Evolutionary conservation across 2,113 vertebrate species (phyloP).

Genomic region (Amazona vittata): DNA sequence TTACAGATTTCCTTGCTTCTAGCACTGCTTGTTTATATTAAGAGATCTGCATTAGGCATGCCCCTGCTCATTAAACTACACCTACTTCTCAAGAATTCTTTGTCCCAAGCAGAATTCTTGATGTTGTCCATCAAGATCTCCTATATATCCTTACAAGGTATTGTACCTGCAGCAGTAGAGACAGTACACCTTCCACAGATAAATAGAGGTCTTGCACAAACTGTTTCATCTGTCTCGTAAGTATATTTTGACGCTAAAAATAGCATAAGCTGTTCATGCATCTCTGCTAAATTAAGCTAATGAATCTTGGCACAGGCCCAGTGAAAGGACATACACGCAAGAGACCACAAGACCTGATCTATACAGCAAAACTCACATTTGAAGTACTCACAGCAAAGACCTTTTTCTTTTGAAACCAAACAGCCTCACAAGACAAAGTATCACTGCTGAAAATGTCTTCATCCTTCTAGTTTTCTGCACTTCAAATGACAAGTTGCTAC

Average conservation of each 20-base stretch:
- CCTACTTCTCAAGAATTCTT: neutral
- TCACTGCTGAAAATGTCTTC: neutral
- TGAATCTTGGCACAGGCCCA: neutral
- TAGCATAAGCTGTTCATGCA: neutral
- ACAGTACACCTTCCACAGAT: neutral
- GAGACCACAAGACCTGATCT: neutral
- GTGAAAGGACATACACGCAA: neutral
- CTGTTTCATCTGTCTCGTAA: neutral
- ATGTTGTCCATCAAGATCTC: neutral
- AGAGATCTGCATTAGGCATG: neutral
- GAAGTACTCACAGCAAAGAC: neutral
- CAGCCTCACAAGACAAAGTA: neutral
- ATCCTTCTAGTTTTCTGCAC: neutral
- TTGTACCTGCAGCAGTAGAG: neutral
- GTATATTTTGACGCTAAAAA: neutral
- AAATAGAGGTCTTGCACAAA: conserved; percentile 5
- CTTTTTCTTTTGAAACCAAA: neutral
- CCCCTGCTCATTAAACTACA: neutral
- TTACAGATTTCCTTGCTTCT: neutral
- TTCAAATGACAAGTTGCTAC: neutral
- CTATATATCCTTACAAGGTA: neutral
- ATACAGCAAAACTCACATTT: neutral
- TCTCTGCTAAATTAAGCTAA: conserved; percentile 34
- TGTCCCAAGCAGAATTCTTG: neutral
- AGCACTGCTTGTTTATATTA: neutral